A percentile compares a stretch with the other conserved stretches of the same genome.
Conservation (phyloP, 2,797 vertebrate genomes). For the Pteropus rufus region DNA sequence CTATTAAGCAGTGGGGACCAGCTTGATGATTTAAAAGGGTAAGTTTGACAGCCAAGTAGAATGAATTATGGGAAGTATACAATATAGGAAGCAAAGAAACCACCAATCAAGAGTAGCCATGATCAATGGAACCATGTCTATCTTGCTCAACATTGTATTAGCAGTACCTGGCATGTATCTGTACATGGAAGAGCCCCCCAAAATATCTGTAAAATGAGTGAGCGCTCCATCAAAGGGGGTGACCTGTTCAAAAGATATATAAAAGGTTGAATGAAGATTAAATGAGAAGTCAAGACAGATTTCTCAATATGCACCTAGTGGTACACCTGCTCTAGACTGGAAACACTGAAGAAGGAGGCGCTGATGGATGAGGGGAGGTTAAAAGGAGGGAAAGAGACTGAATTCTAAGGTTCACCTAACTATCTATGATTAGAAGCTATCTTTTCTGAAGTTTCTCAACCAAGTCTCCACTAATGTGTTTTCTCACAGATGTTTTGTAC, state of each 20-base stretch:
- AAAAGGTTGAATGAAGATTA: background rate
- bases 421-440: background rate
- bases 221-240: background rate
- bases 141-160: background rate
- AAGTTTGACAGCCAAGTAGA: background rate
- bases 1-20: background rate
- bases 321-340: background rate
- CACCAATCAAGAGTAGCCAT: background rate
- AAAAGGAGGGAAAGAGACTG: background rate
- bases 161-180: background rate
- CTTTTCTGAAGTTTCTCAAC: constrained; percentile 27
- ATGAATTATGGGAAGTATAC: background rate
- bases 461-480: background rate
- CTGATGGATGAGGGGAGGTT: background rate
- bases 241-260: background rate
- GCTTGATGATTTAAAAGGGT: background rate
- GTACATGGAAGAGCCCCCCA: background rate
- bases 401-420: background rate
- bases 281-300: background rate
- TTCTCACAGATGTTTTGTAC: background rate
- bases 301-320: background rate
- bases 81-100: background rate
- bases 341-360: background rate
- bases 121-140: background rate
- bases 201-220: background rate